phyloP scores from a whole-genome alignment of 2,888 invertebrate genomes.

The Pyrrhopygopsis socrates region DNA sequence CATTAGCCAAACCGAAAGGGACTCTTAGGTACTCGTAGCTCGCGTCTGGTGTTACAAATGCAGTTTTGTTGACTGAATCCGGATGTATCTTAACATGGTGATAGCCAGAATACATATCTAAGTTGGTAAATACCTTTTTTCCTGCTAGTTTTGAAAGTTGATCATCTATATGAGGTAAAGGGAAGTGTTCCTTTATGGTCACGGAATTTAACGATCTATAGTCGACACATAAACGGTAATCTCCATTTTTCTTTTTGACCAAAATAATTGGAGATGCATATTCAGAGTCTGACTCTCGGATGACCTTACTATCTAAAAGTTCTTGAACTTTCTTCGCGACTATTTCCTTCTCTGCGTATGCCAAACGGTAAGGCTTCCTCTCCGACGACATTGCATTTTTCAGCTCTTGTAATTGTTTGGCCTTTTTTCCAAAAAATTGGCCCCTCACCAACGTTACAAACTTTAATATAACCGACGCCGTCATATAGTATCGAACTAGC shows the following conservation, averaged over 20 bases:
- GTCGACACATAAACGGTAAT: not conserved
- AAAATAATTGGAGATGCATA: not conserved
- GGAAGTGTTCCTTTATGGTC: constrained; percentile 22
- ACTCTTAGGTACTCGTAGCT: no score
- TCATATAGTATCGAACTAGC: not conserved
- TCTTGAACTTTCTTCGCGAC: not conserved
- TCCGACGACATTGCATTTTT: no score
- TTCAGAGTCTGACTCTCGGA: not conserved
- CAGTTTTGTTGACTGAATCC: no score
- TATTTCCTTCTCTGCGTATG: not conserved
- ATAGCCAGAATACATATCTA: not conserved
- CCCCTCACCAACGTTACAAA: not conserved
- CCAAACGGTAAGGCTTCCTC: not conserved
- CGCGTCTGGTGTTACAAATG: no score
- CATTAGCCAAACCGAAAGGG: no score
- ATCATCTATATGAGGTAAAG: not conserved
- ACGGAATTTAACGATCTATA: constrained; percentile 2
- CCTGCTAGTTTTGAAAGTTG: not conserved
- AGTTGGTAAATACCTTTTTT: not conserved
- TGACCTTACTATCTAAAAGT: not conserved
- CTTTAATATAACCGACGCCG: not conserved
- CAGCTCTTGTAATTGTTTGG: not conserved
- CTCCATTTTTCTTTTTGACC: not conserved
- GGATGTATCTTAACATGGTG: not conserved
- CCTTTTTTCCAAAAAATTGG: not conserved